These are phyloP conservation scores for Pachyseris speciosa DNA, from an alignment of 64 coral and sea anemone genomes.

Conservation along the genomic window DNA sequence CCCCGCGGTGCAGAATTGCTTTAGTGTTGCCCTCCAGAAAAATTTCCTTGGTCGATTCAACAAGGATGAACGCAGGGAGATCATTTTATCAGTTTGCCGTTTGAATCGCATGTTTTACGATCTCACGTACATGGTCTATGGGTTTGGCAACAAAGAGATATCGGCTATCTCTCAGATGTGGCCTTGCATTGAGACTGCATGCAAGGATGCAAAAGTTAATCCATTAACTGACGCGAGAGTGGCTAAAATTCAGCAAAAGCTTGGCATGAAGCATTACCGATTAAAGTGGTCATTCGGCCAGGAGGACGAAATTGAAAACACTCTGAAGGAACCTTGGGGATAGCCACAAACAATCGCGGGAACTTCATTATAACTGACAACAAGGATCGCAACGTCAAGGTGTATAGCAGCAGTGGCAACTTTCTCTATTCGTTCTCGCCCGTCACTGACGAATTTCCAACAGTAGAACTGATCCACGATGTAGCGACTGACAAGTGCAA, in stretches of 20 bases:
- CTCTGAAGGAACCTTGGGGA: not conserved
- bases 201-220: not conserved
- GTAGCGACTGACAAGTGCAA: conserved; percentile 49
- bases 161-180: not conserved
- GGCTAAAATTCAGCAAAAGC: not conserved
- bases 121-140: not conserved
- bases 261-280: conserved; percentile 1
- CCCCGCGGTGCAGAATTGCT: conserved; percentile 21
- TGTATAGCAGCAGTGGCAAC: conserved; percentile 43
- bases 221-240: conserved; percentile 26
- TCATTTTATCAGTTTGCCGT: not conserved
- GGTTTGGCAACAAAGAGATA: not conserved
- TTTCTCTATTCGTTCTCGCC: not conserved
- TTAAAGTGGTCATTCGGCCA: conserved; percentile 38
- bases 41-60: not conserved
- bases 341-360: not conserved
- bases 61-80: conserved; percentile 22
- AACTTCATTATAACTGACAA: conserved; percentile 56
- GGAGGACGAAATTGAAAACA: not conserved
- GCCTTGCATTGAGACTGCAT: conserved; percentile 6
- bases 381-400: conserved; percentile 9
- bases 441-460: not conserved
- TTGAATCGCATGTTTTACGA: conserved; percentile 44
- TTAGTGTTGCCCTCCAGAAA: not conserved
- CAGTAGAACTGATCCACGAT: not conserved